Conservation (phyloP, 2,888 invertebrate genomes). For the Sinelater perroti region DNA sequence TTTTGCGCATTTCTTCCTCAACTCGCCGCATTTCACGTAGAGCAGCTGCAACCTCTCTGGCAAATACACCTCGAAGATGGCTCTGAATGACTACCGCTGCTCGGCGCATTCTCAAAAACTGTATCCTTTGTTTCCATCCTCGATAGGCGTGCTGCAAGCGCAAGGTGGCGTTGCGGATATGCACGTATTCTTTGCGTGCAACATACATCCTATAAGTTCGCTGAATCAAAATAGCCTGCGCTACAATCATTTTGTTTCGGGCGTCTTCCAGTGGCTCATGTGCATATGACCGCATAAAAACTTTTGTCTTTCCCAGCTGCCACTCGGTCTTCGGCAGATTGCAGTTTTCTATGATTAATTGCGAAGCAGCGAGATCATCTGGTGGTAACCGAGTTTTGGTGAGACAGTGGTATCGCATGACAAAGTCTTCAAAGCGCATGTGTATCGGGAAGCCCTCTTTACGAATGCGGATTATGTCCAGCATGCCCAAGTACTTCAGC, state of each 20-base stretch:
- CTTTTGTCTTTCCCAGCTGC: constrained; percentile 88
- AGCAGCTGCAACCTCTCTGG: constrained; percentile 87
- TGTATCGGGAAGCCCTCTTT: constrained; percentile 92
- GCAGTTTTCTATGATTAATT: constrained; percentile 68
- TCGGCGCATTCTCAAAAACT: constrained; percentile 81
- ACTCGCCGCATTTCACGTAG: constrained; percentile 86
- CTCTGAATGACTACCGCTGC: constrained; percentile 88
- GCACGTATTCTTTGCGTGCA: constrained; percentile 72
- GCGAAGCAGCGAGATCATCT: constrained; percentile 60
- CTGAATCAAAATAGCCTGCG: constrained; percentile 79
- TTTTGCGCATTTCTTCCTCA: constrained; percentile 84
- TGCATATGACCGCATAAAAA: constrained; percentile 83
- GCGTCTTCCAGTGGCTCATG: constrained; percentile 87
- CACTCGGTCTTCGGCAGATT: constrained; percentile 79
- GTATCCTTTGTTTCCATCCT: constrained; percentile 84
- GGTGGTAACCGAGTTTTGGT: constrained; percentile 62
- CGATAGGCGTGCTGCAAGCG: constrained; percentile 85
- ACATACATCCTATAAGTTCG: constrained; percentile 75
- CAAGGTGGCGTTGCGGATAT: constrained; percentile 72
- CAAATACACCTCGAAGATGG: constrained; percentile 88
- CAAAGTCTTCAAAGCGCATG: constrained; percentile 78
- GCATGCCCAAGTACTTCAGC: constrained; percentile 89
- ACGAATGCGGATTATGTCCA: constrained; percentile 90
- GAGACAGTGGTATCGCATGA: constrained; percentile 80
- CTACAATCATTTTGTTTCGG: constrained; percentile 73